Base-by-base conservation (phyloP, 2,888 invertebrate species). In the Hemaris fuciformis region DNA sequence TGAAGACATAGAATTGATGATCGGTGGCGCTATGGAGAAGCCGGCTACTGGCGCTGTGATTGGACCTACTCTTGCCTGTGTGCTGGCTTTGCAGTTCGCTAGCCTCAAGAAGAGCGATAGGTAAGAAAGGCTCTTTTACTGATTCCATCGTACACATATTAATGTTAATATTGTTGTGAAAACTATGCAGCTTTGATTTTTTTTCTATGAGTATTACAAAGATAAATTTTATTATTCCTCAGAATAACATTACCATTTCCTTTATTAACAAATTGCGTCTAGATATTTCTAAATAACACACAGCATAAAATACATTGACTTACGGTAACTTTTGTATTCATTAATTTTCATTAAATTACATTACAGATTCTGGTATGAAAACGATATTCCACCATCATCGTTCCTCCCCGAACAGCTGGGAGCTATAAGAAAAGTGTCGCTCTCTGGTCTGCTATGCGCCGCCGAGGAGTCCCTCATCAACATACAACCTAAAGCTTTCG, bases 331-430 rank as follows among this genome's bases (percentile, higher is more conserved):
- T n/a, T n/a, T n/a, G n/a, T n/a, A n/a, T n/a, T n/a, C n/a, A n/a
- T n/a, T n/a, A n/a, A n/a, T n/a, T n/a, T n/a, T n/a, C n/a, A n/a
- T n/a, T n/a, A n/a, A n/a, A n/a, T n/a, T n/a, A n/a, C n/a, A n/a
- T 64, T 71, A 7, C 76, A 93, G 98, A 66, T 98, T 98, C 83
- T 99, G 98, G 98, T 98, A 98, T 79, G 98, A 99, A 85, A 98
- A 98, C 80, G 98, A 98, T 79, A 93, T 98, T 53, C 98, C 98
- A 0, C 98, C 98, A 0, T 97, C 97, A 15, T 96, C 97, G 0
- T 94, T 98, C 66, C 94, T 93, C 0, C 93, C 94, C 64, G 95
- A 95, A 57, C 98, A 98, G 80, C 89, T 98, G 8, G 94, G 94
- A 61, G 97, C 97, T 69, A 94, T 98, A 57, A 94, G 97, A 56